Evolutionary conservation across 1,140 invertebrate species (phyloP).

Genomic region (Tribolium madens): DNA sequence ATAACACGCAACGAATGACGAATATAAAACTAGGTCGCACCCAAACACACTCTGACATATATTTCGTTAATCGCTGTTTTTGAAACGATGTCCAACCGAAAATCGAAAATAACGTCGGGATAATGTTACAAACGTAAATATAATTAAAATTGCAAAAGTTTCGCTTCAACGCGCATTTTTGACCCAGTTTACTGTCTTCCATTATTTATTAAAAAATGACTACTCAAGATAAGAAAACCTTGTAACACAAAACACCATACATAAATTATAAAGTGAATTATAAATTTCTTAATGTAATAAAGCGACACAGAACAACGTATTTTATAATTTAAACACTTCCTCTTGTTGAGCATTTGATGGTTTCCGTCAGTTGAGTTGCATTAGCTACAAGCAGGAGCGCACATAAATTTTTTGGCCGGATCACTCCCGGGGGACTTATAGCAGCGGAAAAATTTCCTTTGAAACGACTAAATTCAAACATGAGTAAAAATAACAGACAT

Average conservation of each 20-base stretch:
- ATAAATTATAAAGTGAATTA: not conserved
- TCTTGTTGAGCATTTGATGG: constrained; percentile 14
- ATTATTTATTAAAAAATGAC: not conserved
- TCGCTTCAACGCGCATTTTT: not conserved
- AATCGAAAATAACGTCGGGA: not conserved
- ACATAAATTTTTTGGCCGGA: not conserved
- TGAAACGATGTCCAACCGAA: not conserved
- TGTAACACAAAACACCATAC: not conserved
- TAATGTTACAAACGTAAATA: not conserved
- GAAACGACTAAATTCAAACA: too few species aligned
- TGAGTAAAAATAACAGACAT: too few species aligned
- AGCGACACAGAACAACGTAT: not conserved
- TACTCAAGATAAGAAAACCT: not conserved
- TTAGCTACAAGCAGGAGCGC: not conserved
- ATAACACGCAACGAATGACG: constrained; percentile 52
- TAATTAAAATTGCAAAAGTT: not conserved
- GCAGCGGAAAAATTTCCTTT: too few species aligned
- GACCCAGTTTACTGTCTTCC: not conserved
- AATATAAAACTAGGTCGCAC: constrained; percentile 51
- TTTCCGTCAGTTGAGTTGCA: constrained; percentile 25
- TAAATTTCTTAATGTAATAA: not conserved
- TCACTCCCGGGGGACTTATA: not conserved
- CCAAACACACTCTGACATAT: constrained; percentile 51
- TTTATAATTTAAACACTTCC: constrained; percentile 34
- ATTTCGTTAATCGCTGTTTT: not conserved